Conservation (phyloP, 2,888 invertebrate species). For the Luperina nickerlii region DNA sequence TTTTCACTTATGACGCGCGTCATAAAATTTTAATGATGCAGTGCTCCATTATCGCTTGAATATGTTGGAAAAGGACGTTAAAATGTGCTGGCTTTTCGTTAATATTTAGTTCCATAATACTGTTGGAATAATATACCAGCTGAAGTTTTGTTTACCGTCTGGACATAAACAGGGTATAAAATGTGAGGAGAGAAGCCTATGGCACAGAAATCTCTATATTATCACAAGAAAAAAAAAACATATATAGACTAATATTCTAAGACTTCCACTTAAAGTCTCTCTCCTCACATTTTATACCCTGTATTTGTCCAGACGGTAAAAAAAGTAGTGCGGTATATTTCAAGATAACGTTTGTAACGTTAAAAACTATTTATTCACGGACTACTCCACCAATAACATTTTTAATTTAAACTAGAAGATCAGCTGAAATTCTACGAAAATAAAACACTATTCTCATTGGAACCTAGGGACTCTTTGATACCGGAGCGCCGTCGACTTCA, state of each 20-base stretch:
- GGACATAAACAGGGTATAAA: too few species aligned
- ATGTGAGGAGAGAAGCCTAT: too few species aligned
- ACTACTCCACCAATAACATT: background rate
- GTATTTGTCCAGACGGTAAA: background rate
- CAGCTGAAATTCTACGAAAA: conserved; percentile 14
- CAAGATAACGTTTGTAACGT: background rate
- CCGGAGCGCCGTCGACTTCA: conserved; percentile 14
- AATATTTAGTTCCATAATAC: background rate
- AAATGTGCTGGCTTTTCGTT: background rate
- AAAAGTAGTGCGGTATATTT: background rate
- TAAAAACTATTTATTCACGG: background rate
- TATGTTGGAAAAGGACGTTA: conserved; percentile 8
- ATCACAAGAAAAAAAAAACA: background rate
- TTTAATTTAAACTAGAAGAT: conserved; percentile 20
- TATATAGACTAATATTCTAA: too few species aligned
- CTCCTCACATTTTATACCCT: background rate
- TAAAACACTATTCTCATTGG: conserved; percentile 50
- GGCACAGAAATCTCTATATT: too few species aligned
- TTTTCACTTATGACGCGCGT: conserved; percentile 36
- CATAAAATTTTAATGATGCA: conserved; percentile 44
- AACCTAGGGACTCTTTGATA: conserved; percentile 23
- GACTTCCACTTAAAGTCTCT: too few species aligned
- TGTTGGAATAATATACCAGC: background rate
- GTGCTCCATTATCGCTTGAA: conserved; percentile 25
- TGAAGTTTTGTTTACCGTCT: background rate